Percentiles rank a stretch among this genome's conserved stretches.
These are phyloP conservation scores for Thymallus thymallus DNA, from an alignment of 2,113 vertebrate genomes.

Conservation along the genomic window DNA sequence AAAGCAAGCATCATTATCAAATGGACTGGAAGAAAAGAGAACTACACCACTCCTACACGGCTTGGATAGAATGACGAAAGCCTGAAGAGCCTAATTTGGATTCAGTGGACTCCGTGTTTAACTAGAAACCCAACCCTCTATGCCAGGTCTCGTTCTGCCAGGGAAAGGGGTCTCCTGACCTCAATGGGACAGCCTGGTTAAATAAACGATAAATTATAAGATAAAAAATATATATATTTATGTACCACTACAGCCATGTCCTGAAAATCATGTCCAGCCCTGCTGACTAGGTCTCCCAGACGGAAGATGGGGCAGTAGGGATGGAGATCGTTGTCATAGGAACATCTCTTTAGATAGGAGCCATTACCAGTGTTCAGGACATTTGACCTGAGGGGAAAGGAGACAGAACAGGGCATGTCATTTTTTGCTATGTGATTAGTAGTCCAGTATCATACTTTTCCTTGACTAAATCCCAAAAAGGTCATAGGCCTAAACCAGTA, in stretches of 20 bases:
- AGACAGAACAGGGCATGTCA: neutral
- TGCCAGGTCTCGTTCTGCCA: too few relatives aligned
- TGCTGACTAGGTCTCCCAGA: slow-evolving; percentile 79
- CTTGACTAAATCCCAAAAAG: neutral
- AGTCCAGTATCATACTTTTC: neutral
- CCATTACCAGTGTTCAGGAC: slow-evolving; percentile 74
- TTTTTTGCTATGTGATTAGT: neutral
- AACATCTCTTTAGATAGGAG: slow-evolving; percentile 84
- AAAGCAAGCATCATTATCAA: neutral
- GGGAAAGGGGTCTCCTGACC: neutral
- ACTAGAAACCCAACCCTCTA: neutral
- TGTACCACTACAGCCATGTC: slow-evolving; percentile 84
- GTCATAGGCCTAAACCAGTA: neutral
- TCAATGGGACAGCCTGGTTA: neutral
- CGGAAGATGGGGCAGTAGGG: slow-evolving; percentile 93
- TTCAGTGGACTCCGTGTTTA: neutral
- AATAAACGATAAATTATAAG: neutral
- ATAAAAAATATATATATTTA: slow-evolving; percentile 17
- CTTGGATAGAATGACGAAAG: neutral
- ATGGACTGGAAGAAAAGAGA: neutral
- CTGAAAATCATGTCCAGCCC: slow-evolving; percentile 81
- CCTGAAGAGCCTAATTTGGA: neutral
- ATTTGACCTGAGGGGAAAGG: slow-evolving; percentile 77
- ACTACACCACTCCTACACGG: neutral
- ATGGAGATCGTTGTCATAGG: slow-evolving; percentile 69